phyloP scores from a whole-genome alignment of 2,113 vertebrate species.

The Neodontobutis hainanensis region DNA sequence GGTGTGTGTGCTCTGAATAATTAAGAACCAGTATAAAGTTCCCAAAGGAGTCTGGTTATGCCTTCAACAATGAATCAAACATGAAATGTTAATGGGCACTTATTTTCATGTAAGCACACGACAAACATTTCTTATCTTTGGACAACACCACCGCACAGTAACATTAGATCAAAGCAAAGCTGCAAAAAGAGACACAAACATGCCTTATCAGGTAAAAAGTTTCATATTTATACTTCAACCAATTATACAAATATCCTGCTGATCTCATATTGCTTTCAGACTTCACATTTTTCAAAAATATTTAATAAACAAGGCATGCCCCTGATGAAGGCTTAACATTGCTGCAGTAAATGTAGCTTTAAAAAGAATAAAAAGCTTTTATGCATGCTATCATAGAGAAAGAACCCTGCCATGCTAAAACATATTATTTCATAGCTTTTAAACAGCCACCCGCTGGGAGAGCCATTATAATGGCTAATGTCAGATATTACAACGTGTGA shows the following conservation, averaged over 20 bases:
- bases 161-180: constrained; percentile 18
- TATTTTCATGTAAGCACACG: constrained; percentile 56
- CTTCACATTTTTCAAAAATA: constrained; percentile 4
- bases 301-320: not conserved
- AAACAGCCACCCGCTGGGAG: constrained; percentile 43
- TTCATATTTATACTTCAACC: not conserved
- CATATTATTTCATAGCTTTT: constrained; percentile 52
- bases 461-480: constrained; percentile 51
- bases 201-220: not conserved
- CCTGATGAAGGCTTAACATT: constrained; percentile 37
- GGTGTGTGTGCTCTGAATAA: constrained; percentile 59
- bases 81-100: constrained; percentile 23
- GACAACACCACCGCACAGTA: not conserved
- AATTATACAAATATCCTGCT: constrained; percentile 4
- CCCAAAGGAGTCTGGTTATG: constrained; percentile 35
- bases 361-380: constrained; percentile 54
- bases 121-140: constrained; percentile 16
- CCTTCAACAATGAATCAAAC: constrained; percentile 17
- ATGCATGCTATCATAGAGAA: constrained; percentile 27
- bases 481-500: constrained; percentile 33
- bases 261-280: not conserved
- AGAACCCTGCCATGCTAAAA: constrained; percentile 23
- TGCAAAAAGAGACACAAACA: constrained; percentile 1
- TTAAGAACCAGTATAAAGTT: constrained; percentile 36
- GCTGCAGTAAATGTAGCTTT: constrained; percentile 49